phyloP scores from a whole-genome alignment of 1,140 invertebrate species.

The honey bee (Apis mellifera) region Amel_HAv3.1 CM009934.2:6707501-6708000 shows the following conservation, averaged over 20 bases:
- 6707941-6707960: slow-evolving; percentile 82
- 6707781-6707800: slow-evolving; percentile 87
- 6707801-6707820: slow-evolving; percentile 81
- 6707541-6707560: slow-evolving; percentile 80
- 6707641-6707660: slow-evolving; percentile 79
- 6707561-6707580: slow-evolving; percentile 79
- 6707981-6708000: slow-evolving; percentile 83
- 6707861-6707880: slow-evolving; percentile 87
- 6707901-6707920: slow-evolving; percentile 88
- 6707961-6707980: slow-evolving; percentile 85
- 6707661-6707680: slow-evolving; percentile 79
- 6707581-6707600: slow-evolving; percentile 82
- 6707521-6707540: slow-evolving; percentile 79
- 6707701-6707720: slow-evolving; percentile 73
- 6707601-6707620: slow-evolving; percentile 80
- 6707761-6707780: slow-evolving; percentile 92
- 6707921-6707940: slow-evolving; percentile 84
- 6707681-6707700: slow-evolving; percentile 78
- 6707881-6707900: slow-evolving; percentile 85
- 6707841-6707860: slow-evolving; percentile 88
- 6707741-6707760: slow-evolving; percentile 85
- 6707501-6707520: slow-evolving; percentile 71
- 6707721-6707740: slow-evolving; percentile 88
- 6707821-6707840: slow-evolving; percentile 87
- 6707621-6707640: slow-evolving; percentile 79